Base-by-base conservation (phyloP, 2,888 invertebrate genomes). In the Eucera pruinosa region DNA sequence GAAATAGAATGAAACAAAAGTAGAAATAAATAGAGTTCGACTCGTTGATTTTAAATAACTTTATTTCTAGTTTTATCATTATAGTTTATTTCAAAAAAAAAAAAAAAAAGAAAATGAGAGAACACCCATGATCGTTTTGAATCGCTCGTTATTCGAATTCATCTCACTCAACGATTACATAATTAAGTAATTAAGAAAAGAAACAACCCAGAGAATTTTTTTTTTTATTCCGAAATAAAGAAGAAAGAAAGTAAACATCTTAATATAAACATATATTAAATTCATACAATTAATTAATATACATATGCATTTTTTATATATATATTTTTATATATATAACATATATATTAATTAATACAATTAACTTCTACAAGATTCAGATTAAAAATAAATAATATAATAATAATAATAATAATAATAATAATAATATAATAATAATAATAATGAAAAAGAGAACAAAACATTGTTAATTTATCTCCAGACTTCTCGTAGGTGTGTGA, bases 191-290 rank as follows among this genome's bases (percentile, higher is more conserved):
- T 73, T 66, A 66, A 61, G 55, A 76, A 74, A n/a, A n/a, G n/a
- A n/a, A 73, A 50, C 75, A 73, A 76, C 48, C 73, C 60, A 75
- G 74, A 66, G 54, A 61, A 41, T 66, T 76, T 57, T n/a, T n/a
- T n/a, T n/a, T n/a, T n/a, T n/a, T n/a, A n/a, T n/a, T 45, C 57
- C 74, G 45, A 61, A 74, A 73, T 48, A 64, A 73, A 62, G 45
- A 76, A 75, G 45, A 76, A 75, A 54, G 7, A 76, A 76, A 72
- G 61, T 74, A 67, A 76, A 67, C 50, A 62, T 74, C 76, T 74
- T 76, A 76, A 62, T 74, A 67, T 73, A 76, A 76, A 76, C 76
- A 76, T 76, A 76, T 76, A 76, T 76, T 76, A 76, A 76, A 76
- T 74, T 62, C 76, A 76, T 76, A 76, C 74, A 76, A 74, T 76